Base-by-base conservation (phyloP, 2,888 invertebrate genomes). In the Drosophila kuntzei region DNA sequence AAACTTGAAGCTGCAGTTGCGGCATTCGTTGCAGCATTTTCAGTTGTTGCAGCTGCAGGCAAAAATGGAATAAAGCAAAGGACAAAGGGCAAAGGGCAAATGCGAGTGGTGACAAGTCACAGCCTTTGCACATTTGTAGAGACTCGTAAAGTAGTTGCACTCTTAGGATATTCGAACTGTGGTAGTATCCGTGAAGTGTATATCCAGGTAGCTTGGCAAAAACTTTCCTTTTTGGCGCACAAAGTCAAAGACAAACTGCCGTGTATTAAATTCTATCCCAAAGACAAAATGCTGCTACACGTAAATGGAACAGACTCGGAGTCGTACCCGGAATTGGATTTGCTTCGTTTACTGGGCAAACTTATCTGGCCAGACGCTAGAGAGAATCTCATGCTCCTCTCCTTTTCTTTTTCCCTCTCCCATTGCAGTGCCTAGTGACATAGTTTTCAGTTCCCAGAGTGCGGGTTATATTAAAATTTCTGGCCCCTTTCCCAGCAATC, bases 221-320 rank as follows among this genome's bases (percentile, higher is more conserved):
- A 69, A 62, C 44, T 67, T 73, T 59, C 47, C 3, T 3, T 29
- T 66, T 73, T 77, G 58, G 51, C 49, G 57, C 22, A 68, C 71
- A 75, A 76, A 76, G 82, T 74, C 73, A 70, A 76, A 89, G 89
- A 89, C 89, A 87, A 87, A 87, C 85, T 87, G 79, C 79, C 74
- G 85, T 77, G 87, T 85, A 89, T 87, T 89, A 87, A 76, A 89
- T 85, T 87, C 79, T 75, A 85, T 87, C 65, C 79, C 46, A 76
- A 89, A 89, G 87, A 88, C 89, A 86, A 88, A 85, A 88, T 86
- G 85, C 80, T 72, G 69, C 80, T 64, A 64, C 81, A 83, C 71
- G 72, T 62, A 73, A 80, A 70, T 68, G 67, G 68, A 60, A 49
- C 57, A 63, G 41, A 20, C 55, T 43, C 22, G 27, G 32, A 11